Percentiles rank a stretch among this genome's conserved stretches.
Conservation (phyloP, 2,888 invertebrate genomes). For the Tetramorium bicarinatum region DNA sequence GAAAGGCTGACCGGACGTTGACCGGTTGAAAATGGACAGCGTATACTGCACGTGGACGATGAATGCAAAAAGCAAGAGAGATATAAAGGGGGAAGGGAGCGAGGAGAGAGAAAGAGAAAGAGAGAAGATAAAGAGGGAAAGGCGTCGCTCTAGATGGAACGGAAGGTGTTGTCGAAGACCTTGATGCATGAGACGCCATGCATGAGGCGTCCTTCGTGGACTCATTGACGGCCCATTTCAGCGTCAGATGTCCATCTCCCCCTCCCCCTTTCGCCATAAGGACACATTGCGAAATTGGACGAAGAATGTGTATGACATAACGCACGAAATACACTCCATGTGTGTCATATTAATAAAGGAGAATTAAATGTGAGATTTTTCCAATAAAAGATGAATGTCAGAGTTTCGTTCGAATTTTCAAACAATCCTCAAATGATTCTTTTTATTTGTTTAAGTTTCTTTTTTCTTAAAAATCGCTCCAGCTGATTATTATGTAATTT, state of each 20-base stretch:
- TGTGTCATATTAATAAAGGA: neutral
- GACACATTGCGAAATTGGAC: neutral
- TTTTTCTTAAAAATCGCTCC: neutral
- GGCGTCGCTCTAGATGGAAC: neutral
- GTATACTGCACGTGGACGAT: conserved; percentile 57
- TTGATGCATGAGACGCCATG: conserved; percentile 45
- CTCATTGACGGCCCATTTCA: conserved; percentile 46
- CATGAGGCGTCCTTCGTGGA: conserved; percentile 57
- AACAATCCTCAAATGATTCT: neutral
- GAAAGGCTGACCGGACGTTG: conserved; percentile 76
- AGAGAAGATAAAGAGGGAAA: neutral
- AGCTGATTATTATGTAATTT: neutral
- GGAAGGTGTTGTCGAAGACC: conserved; percentile 41
- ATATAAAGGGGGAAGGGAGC: neutral
- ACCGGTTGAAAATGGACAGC: conserved; percentile 75
- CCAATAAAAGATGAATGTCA: neutral
- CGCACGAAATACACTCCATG: neutral
- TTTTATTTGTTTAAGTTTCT: neutral
- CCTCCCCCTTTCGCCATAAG: neutral
- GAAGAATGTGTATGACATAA: conserved; percentile 18
- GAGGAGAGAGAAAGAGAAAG: neutral
- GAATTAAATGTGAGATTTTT: neutral
- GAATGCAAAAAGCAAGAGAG: neutral
- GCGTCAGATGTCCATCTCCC: neutral
- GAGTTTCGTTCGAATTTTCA: neutral